Evolutionary conservation across 2,888 invertebrate genomes (phyloP).

Genomic region (Microctonus aethiopoides): DNA sequence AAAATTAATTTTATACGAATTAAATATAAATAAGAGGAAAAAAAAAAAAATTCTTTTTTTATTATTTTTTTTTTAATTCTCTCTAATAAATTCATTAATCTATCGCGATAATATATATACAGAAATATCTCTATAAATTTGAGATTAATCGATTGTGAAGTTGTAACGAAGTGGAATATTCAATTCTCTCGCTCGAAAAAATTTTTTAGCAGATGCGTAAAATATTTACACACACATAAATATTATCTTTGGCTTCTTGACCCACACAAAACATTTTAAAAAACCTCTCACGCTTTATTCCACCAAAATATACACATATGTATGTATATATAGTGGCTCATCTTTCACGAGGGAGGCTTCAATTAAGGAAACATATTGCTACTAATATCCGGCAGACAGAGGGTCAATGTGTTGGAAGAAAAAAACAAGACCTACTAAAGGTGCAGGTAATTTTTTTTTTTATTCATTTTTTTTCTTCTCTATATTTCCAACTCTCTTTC

Average conservation of each 20-base stretch:
- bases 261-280: background rate
- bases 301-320: no score
- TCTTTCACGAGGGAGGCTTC: slow-evolving; percentile 42
- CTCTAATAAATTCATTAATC: background rate
- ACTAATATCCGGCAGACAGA: slow-evolving; percentile 63
- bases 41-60: background rate
- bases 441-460: slow-evolving; percentile 37
- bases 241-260: slow-evolving; percentile 6
- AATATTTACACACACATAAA: background rate
- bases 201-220: slow-evolving; percentile 15
- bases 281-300: slow-evolving; percentile 11
- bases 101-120: slow-evolving; percentile 1
- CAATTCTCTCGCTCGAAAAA: slow-evolving; percentile 25
- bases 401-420: slow-evolving; percentile 60
- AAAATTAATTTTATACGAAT: background rate
- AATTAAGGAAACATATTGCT: slow-evolving; percentile 65
- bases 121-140: slow-evolving; percentile 14
- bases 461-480: no score
- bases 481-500: background rate
- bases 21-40: no score
- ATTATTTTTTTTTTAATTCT: background rate
- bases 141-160: slow-evolving; percentile 26
- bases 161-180: slow-evolving; percentile 26
- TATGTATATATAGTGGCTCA: background rate
- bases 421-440: slow-evolving; percentile 54